phyloP scores from a whole-genome alignment of 1,140 invertebrate genomes.

The Amphibalanus amphitrite region DNA sequence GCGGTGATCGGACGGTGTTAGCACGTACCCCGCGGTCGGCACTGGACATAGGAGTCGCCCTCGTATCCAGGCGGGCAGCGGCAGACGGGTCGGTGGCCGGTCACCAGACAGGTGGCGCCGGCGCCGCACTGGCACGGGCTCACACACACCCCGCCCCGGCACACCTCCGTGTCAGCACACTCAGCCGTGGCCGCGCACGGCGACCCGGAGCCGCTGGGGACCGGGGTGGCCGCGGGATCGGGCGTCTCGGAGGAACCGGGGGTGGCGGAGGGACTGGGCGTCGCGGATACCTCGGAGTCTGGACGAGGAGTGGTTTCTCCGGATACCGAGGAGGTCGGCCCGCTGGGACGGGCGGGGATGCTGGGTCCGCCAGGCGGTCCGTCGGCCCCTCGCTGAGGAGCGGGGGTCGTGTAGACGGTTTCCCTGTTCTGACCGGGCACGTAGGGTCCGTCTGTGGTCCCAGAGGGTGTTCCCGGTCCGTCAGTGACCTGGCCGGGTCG shows the following conservation, averaged over 20 bases:
- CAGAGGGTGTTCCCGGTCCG: background rate
- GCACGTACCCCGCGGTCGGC: background rate
- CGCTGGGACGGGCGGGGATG: background rate
- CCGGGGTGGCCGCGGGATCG: no score
- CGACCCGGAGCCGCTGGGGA: background rate
- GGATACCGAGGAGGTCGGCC: no score
- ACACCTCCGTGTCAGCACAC: background rate
- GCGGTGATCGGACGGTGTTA: background rate
- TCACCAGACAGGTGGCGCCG: conserved; percentile 15
- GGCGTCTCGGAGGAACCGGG: background rate
- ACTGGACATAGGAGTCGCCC: conserved; percentile 43
- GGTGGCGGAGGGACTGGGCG: background rate
- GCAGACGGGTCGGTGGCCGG: conserved; percentile 38
- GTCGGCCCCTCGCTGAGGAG: background rate
- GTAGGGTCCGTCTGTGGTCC: background rate
- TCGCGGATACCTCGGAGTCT: no score
- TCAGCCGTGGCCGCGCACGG: background rate
- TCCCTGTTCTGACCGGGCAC: background rate
- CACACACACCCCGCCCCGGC: background rate
- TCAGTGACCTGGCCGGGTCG: background rate
- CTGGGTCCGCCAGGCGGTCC: background rate
- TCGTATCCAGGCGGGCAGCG: conserved; percentile 54
- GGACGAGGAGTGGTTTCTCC: no score
- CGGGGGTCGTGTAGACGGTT: background rate
- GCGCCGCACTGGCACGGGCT: conserved; percentile 39